Base-by-base conservation (phyloP, 2,888 invertebrate species). In the Drosophila lacicola region DNA sequence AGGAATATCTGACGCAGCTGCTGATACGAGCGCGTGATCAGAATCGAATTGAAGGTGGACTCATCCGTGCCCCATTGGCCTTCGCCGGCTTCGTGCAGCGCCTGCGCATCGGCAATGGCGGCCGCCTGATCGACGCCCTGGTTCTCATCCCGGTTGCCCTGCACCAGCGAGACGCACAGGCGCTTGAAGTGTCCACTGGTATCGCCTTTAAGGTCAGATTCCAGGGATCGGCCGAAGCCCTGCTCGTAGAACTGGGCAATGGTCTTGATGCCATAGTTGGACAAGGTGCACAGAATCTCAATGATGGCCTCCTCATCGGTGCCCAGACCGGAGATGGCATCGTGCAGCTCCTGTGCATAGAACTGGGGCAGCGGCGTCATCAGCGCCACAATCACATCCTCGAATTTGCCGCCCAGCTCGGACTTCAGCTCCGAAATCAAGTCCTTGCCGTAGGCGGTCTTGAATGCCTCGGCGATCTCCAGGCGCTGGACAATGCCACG, bases 171-270 rank as follows among this genome's bases (percentile, higher is more conserved):
- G 21, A 98, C 96, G 84, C 98, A 95, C 53, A 99, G 94, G 67
- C 98, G 95, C 93, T 97, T 97, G 93, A 99, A 99, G 92, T 97
- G 96, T n/a, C 98, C 98, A 11, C 98, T 98, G 8, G 98, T 98
- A 92, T 99, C 99, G 54, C 96, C 97, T 91, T 96, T 96, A 82
- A 98, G 93, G 90, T 98, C 98, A 8, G 95, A 95, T 91, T 98
- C 98, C 74, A 98, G 93, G 66, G 95, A 92, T 92, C 95, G 96
- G 81, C 95, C 95, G 92, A 96, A 98, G 90, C 97, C 97, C 97
- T 93, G 92, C 82, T 97, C 96, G 91, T 97, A 97, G 92, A 97
- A 96, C 70, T 95, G 95, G 44, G 96, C 95, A 90, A 97, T 97
- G 37, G 96, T 96, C 77, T 95, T 94, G 89, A 97, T 97, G 83